Base-by-base conservation (phyloP, 2,888 invertebrate genomes). In the Carpatolechia fugitivella region DNA sequence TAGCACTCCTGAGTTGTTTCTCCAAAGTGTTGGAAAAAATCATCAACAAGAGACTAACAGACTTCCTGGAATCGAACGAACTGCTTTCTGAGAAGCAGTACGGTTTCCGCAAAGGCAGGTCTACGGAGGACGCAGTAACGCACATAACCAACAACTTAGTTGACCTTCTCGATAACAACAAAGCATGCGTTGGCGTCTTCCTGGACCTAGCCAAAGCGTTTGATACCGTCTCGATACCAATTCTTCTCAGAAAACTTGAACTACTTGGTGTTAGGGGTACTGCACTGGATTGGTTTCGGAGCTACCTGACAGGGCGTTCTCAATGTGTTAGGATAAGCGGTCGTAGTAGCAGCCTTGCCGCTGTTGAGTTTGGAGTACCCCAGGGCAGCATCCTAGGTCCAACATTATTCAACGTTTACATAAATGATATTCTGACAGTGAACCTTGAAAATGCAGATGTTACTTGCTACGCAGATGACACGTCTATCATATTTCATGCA, bases 381-480 rank as follows among this genome's bases (percentile, higher is more conserved):
- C 61, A 63, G 40, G 63, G 63, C 3, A 61, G 63, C 36, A 57
- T 54, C n/a, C 30, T 58, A 0, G 56, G 54, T 4, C 56, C 56
- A 1, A 52, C 58, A 0, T 36, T 56, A 1, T 58, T 58, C 33
- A 14, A 54, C 8, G 16, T 31, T 0, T 56, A 56, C 24, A 38
- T 58, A 10, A 58, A 58, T 20, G 50, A 55, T 13, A 8, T 44
- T 3, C 13, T 7, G 7, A 20, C 10, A 6, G 7, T 18, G 24
- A 20, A 8, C 8, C 11, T 24, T 8, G 10, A 10, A 11, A 20
- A 44, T 10, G 10, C n/a, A 6, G 20, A 24, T 4, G 10, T 44
- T 3, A n/a, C 18, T 1, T 8, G 8, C 8, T 24, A 44, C 11
- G 44, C 44, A 1, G 24, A 44, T 18, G 44, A 44, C 24, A 44